These are phyloP conservation scores for Mythimna lalbum DNA, from an alignment of 2,888 invertebrate genomes.

Conservation along the genomic window DNA sequence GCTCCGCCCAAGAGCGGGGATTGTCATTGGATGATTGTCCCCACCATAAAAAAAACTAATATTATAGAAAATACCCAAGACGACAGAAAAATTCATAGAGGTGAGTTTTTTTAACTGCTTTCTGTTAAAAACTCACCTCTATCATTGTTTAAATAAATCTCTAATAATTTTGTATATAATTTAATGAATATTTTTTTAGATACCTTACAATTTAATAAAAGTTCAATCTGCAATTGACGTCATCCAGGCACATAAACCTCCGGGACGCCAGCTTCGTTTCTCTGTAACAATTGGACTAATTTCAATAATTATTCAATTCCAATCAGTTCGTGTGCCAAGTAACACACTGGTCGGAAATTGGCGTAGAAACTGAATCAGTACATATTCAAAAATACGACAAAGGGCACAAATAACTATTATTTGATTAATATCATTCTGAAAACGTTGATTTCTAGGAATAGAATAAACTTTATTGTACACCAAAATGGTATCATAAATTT, in stretches of 20 bases:
- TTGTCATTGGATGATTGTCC: too few species aligned
- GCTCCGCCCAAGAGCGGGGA: too few species aligned
- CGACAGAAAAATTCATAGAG: too few species aligned
- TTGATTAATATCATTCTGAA: constrained; percentile 5
- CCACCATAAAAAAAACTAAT: too few species aligned
- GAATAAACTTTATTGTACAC: too few species aligned
- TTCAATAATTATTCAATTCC: constrained; percentile 58
- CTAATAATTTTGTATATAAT: background rate
- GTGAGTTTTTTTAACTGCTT: too few species aligned
- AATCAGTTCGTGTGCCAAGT: constrained; percentile 56
- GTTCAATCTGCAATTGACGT: background rate
- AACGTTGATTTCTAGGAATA: constrained; percentile 1
- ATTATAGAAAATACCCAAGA: too few species aligned
- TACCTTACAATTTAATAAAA: background rate
- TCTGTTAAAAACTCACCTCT: too few species aligned
- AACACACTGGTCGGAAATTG: constrained; percentile 37
- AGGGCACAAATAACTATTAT: constrained; percentile 11
- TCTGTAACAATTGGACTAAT: constrained; percentile 41
- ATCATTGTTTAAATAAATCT: too few species aligned
- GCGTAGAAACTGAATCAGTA: constrained; percentile 23
- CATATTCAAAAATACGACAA: constrained; percentile 21
- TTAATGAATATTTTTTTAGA: background rate
- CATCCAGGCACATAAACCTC: constrained; percentile 18
- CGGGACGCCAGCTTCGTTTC: constrained; percentile 17
- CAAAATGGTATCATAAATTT: too few species aligned